phyloP scores from a whole-genome alignment of 2,797 vertebrate species.

The Mionectes olivaceus region DNA sequence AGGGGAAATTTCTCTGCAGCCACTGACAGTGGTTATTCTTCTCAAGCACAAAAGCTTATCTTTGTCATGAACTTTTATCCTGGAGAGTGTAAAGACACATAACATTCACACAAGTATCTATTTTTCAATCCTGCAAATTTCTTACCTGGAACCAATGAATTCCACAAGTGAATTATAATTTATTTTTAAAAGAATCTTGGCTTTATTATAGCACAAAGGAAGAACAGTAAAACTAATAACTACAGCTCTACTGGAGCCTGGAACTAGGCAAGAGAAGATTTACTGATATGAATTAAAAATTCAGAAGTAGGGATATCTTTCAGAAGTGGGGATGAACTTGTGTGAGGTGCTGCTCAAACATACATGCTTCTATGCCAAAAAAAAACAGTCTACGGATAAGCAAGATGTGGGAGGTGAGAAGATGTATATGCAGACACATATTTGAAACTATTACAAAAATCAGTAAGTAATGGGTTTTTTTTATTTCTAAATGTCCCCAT shows the following conservation, averaged over 20 bases:
- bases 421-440: not conserved
- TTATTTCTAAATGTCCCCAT: not conserved
- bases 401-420: not conserved
- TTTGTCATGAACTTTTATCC: not conserved
- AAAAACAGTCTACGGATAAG: not conserved
- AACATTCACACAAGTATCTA: not conserved
- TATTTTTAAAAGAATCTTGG: not conserved
- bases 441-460: not conserved
- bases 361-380: not conserved
- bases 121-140: not conserved
- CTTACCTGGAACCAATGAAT: not conserved
- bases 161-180: not conserved
- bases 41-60: not conserved
- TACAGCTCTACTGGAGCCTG: not conserved
- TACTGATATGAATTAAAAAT: not conserved
- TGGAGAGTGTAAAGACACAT: not conserved
- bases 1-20: not conserved
- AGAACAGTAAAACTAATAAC: not conserved
- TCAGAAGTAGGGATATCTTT: not conserved
- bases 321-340: not conserved
- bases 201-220: not conserved
- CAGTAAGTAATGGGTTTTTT: not conserved
- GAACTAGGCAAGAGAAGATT: not conserved
- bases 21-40: not conserved
- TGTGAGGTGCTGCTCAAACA: not conserved